phyloP scores from a whole-genome alignment of 2,888 invertebrate species.

The Apodemia hepburni region DNA sequence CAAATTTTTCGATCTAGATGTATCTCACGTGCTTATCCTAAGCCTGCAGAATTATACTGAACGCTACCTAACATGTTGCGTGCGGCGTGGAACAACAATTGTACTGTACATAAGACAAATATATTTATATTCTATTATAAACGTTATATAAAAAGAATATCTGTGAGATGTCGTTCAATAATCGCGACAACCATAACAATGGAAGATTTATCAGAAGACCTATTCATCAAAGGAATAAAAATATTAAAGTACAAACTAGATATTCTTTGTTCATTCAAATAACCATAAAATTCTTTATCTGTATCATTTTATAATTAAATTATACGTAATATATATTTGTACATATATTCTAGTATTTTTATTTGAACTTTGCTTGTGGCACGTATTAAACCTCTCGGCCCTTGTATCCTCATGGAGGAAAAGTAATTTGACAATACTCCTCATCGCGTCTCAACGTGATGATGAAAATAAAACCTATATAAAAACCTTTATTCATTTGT shows the following conservation, averaged over 20 bases:
- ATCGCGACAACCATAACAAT: conserved; percentile 50
- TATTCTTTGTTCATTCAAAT: conserved; percentile 15
- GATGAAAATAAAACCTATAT: conserved; percentile 20
- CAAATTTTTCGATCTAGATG: no score
- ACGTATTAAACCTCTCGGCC: conserved; percentile 21
- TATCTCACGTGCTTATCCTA: no score
- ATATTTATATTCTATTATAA: conserved; percentile 6
- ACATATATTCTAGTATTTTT: conserved; percentile 18
- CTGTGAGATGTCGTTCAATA: not conserved
- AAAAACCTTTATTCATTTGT: conserved; percentile 24
- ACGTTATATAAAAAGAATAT: conserved; percentile 4
- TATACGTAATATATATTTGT: conserved; percentile 9
- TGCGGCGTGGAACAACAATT: conserved; percentile 1
- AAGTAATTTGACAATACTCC: conserved; percentile 16
- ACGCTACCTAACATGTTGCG: not conserved
- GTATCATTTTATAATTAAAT: not conserved
- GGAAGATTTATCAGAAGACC: conserved; percentile 71
- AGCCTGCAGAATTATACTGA: no score
- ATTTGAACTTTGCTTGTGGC: conserved; percentile 23
- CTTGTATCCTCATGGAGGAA: conserved; percentile 23
- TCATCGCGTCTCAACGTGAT: conserved; percentile 18
- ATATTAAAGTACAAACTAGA: conserved; percentile 20
- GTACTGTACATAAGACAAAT: conserved; percentile 7
- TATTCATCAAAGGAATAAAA: conserved; percentile 35
- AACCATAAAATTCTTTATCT: conserved; percentile 14